Conservation (phyloP, 2,888 invertebrate species). For the Agonopterix alstromeriana region DNA sequence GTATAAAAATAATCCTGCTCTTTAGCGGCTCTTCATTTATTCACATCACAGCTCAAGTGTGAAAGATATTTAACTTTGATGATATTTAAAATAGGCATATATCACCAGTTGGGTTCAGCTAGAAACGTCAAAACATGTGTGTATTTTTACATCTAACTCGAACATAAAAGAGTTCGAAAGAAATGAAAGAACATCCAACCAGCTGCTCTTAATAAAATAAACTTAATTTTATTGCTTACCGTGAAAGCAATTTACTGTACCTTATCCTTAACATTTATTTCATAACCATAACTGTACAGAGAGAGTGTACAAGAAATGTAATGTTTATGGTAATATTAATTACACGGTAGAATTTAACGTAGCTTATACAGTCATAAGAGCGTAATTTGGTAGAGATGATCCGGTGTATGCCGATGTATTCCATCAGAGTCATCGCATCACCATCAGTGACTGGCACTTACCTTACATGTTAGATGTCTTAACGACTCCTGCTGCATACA, state of each 20-base stretch:
- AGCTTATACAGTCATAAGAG: background rate
- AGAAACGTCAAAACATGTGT: conserved; percentile 38
- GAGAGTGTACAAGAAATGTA: conserved; percentile 2
- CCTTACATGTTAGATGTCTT: conserved; percentile 31
- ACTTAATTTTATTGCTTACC: conserved; percentile 20
- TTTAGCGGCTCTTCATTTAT: background rate
- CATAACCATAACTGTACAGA: conserved; percentile 12
- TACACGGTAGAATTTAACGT: background rate
- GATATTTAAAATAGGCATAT: conserved; percentile 15
- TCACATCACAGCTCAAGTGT: conserved; percentile 11
- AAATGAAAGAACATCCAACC: conserved; percentile 23
- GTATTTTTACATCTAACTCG: conserved; percentile 46
- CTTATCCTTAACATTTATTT: conserved; percentile 11
- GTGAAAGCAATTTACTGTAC: conserved; percentile 15
- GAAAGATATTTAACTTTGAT: conserved; percentile 13
- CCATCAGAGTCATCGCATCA: conserved; percentile 11
- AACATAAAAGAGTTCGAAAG: conserved; percentile 47
- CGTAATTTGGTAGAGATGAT: background rate
- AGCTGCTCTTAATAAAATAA: conserved; percentile 38
- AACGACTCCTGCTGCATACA: conserved; percentile 34
- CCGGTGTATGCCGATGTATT: conserved; percentile 3
- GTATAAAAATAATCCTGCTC: too few species aligned
- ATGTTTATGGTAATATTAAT: conserved; percentile 4
- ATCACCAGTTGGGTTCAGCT: conserved; percentile 26
- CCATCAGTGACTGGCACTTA: conserved; percentile 25